Evolutionary conservation across 2,113 vertebrate genomes (phyloP).

Genomic region (Delphinapterus leucas): DNA sequence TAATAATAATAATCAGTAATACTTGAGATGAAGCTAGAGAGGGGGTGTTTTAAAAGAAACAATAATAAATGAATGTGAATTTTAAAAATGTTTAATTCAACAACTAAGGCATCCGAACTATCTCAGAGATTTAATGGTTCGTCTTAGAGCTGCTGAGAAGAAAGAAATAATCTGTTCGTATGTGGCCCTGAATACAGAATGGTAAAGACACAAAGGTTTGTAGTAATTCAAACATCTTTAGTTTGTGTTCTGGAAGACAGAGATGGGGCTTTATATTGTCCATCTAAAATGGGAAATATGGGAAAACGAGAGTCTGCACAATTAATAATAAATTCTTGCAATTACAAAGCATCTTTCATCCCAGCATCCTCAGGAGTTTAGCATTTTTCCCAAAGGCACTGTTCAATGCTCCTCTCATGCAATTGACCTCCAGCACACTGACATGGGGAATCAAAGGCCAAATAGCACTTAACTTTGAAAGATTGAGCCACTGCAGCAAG

Average conservation of each 20-base stretch:
- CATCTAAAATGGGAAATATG: constrained; percentile 34
- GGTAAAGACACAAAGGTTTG: neutral
- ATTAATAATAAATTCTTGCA: constrained; percentile 53
- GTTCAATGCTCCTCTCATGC: neutral
- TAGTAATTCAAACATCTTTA: constrained; percentile 43
- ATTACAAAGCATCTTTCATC: constrained; percentile 55
- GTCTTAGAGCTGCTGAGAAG: constrained; percentile 39
- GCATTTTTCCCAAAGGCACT: constrained; percentile 12
- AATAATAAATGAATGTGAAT: constrained; percentile 10
- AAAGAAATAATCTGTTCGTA: constrained; percentile 43
- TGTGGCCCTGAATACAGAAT: constrained; percentile 43
- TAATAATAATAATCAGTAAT: neutral
- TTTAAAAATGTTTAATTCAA: constrained; percentile 46
- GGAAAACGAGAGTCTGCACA: constrained; percentile 2
- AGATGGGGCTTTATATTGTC: neutral
- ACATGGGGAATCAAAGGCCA: constrained; percentile 24
- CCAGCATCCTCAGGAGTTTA: neutral
- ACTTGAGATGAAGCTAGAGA: neutral
- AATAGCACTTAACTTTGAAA: constrained; percentile 23
- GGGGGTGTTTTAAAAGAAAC: constrained; percentile 6
- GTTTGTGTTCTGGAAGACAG: constrained; percentile 33
- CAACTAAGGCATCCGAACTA: constrained; percentile 11
- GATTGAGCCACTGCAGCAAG: neutral
- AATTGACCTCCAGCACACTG: neutral
- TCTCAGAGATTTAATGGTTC: constrained; percentile 54